Base-by-base conservation (phyloP, 2,797 vertebrate genomes). In the Acanthornis magna region DNA sequence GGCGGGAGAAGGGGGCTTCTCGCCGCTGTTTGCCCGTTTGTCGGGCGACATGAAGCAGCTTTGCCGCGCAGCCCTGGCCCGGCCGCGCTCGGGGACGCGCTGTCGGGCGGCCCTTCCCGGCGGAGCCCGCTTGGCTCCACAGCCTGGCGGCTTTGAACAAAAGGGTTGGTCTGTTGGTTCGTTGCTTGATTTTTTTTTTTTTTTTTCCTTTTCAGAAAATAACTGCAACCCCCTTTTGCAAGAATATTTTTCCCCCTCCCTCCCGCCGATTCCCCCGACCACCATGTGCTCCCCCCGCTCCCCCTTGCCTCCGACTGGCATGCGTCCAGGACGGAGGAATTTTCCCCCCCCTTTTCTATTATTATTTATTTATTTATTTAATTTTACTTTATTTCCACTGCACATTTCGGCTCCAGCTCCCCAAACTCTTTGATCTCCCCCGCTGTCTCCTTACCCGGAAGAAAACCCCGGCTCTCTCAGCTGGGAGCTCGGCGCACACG, bases 361-460 rank as follows among this genome's bases (percentile, higher is more conserved):
- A 42, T 61, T 43, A 43, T 43, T 43, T 71, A 72, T 65, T 85
- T 71, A 71, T 65, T 66, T 75, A n/a, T 20, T 65, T 70, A 1
- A 96, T 96, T 73, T 85, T 36, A 58, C 70, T 93, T 93, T 87
- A 61, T 90, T 97, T 97, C 96, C 98, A 98, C 98, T 98, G 98
- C 98, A 97, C 98, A 98, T 98, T 98, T 98, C 98, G 97, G 97
- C 98, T 98, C 98, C 98, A 98, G 98, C 98, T 98, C 98, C 97
- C 95, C 98, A 97, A 98, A 98, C 98, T 98, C 98, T 99, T 99
- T 99, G 98, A 99, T 99, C 98, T 99, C 98, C 97, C 83, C 97
- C 96, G 96, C 98, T 97, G 98, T 98, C 98, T 99, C 98, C 98
- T 99, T 99, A 99, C 99, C 99, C 99, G 99, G 99, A 99, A 99